Percentiles rank a stretch among this genome's conserved stretches.
Conservation (phyloP, 2,888 invertebrate genomes). For the Ormyrus labotus region DNA sequence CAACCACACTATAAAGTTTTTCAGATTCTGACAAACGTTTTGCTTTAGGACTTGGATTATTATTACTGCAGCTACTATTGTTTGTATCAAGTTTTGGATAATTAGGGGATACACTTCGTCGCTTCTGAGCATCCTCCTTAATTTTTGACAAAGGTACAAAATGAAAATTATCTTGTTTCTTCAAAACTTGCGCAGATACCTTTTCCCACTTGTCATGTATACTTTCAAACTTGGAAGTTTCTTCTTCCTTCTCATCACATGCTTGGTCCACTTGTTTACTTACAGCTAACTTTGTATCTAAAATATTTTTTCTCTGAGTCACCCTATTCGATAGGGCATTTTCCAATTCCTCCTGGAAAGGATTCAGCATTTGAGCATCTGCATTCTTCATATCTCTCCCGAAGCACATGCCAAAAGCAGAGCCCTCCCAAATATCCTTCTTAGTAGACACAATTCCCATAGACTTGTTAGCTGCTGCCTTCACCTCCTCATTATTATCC, state of each 20-base stretch:
- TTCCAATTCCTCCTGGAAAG: slow-evolving; percentile 66
- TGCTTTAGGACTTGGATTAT: not conserved
- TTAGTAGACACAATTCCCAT: slow-evolving; percentile 50
- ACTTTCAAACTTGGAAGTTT: slow-evolving; percentile 47
- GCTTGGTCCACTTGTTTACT: slow-evolving; percentile 48
- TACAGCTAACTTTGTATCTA: slow-evolving; percentile 37
- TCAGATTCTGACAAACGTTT: slow-evolving; percentile 31
- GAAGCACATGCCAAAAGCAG: slow-evolving; percentile 61
- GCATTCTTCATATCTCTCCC: slow-evolving; percentile 60
- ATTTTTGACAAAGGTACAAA: slow-evolving; percentile 51
- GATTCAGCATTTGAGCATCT: slow-evolving; percentile 62
- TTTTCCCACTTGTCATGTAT: slow-evolving; percentile 54
- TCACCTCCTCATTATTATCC: slow-evolving; percentile 57
- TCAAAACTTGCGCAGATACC: slow-evolving; percentile 31
- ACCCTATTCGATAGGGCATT: slow-evolving; percentile 58
- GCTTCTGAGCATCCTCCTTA: slow-evolving; percentile 50
- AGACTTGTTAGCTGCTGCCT: slow-evolving; percentile 28
- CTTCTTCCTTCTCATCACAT: slow-evolving; percentile 31
- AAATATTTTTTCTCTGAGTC: slow-evolving; percentile 37
- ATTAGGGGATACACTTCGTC: slow-evolving; percentile 31
- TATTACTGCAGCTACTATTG: not conserved
- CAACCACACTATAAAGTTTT: slow-evolving; percentile 37
- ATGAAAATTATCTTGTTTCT: slow-evolving; percentile 40
- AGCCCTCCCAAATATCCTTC: slow-evolving; percentile 57
- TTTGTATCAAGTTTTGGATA: slow-evolving; percentile 5